Conservation (phyloP, 2,888 invertebrate genomes). For the Apamea epomidion region DNA sequence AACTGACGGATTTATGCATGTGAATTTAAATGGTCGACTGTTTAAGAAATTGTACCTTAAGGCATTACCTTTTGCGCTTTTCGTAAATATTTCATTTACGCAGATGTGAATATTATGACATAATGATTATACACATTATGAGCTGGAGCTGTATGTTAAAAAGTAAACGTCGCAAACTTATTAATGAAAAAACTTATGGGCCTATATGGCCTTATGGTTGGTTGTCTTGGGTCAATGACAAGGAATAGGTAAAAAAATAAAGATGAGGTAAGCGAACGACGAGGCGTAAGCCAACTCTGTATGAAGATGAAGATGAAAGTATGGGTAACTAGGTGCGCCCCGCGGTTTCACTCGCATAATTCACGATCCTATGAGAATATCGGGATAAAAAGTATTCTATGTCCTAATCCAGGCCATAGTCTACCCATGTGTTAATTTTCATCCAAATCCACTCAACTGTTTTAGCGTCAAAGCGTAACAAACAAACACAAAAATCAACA, state of each 20-base stretch:
- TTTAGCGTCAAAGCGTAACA: not conserved
- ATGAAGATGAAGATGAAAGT: not conserved
- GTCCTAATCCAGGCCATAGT: not conserved
- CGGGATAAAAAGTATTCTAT: not conserved
- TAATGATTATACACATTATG: constrained; percentile 54
- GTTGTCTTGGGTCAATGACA: constrained; percentile 3
- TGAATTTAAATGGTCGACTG: constrained; percentile 52
- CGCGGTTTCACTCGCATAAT: not conserved
- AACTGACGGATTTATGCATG: constrained; percentile 58
- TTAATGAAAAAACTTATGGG: constrained; percentile 30
- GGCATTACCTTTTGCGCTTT: constrained; percentile 50
- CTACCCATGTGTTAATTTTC: not conserved
- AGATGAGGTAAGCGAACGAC: not conserved
- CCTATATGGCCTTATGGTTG: constrained; percentile 8
- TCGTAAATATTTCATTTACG: constrained; percentile 56
- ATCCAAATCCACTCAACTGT: not conserved
- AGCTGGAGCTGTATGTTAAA: constrained; percentile 19
- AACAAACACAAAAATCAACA: not conserved
- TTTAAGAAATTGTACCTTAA: constrained; percentile 55
- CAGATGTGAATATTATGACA: constrained; percentile 51
- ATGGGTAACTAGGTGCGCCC: not conserved
- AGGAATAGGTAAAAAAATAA: not conserved
- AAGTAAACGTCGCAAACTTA: constrained; percentile 20
- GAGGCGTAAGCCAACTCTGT: not conserved
- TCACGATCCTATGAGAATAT: not conserved